Conservation (phyloP, 2,797 vertebrate genomes). For the Thunnus albacares region DNA sequence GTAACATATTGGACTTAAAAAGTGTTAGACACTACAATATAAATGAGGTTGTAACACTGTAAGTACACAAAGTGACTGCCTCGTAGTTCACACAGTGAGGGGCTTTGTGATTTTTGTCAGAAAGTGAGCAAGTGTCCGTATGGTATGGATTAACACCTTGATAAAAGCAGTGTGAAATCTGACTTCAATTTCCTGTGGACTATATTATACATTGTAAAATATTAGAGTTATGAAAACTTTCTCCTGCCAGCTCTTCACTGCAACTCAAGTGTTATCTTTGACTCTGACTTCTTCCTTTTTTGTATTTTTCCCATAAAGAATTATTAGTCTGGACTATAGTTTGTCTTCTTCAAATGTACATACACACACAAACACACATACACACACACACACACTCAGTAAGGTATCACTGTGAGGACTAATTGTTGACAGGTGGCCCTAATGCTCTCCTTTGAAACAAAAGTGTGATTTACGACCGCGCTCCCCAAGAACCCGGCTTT, state of each 20-base stretch:
- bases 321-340: conserved; percentile 11
- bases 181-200: conserved; percentile 64
- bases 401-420: conserved; percentile 75
- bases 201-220: conserved; percentile 19
- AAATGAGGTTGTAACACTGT: conserved; percentile 1
- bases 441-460: conserved; percentile 83
- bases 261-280: not conserved
- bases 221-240: conserved; percentile 48
- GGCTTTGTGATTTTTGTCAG: conserved; percentile 29
- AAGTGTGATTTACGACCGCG: conserved; percentile 84
- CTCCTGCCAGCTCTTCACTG: not conserved
- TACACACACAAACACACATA: conserved; percentile 6
- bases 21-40: not conserved
- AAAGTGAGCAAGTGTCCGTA: conserved; percentile 25
- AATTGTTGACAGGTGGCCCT: conserved; percentile 87
- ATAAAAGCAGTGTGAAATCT: conserved; percentile 58
- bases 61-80: conserved; percentile 7
- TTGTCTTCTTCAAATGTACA: conserved; percentile 44
- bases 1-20: not conserved
- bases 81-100: conserved; percentile 26
- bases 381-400: conserved; percentile 41
- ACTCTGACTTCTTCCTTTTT: conserved; percentile 20
- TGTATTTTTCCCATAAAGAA: conserved; percentile 13
- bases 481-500: conserved; percentile 75
- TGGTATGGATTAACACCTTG: conserved; percentile 61